Percentiles rank a stretch among this genome's conserved stretches.
Conservation (phyloP, 2,113 vertebrate genomes). For the Petrocephalus microphthalmus region DNA sequence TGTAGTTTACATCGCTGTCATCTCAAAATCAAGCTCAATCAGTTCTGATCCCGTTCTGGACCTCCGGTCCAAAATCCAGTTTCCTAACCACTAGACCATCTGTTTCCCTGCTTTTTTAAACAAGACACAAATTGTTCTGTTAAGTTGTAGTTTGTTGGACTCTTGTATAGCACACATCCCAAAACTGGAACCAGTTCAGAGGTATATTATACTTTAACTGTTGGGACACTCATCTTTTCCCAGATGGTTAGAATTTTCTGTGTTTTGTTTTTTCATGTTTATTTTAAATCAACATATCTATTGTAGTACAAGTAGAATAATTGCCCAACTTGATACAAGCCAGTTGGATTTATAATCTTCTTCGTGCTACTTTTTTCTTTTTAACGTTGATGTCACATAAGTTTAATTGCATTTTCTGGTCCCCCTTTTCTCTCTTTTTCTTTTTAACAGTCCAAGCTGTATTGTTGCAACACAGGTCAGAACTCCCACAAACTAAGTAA, state of each 20-base stretch:
- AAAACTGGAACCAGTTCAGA: neutral
- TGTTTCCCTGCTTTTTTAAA: neutral
- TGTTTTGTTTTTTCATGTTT: neutral
- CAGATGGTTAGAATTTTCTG: neutral
- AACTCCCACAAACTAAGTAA: neutral
- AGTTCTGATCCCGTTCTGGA: neutral
- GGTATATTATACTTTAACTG: neutral
- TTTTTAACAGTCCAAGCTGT: neutral
- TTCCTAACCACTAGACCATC: neutral
- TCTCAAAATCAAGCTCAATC: neutral
- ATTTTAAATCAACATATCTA: neutral
- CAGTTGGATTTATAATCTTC: neutral
- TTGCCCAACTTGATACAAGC: neutral
- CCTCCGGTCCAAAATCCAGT: neutral
- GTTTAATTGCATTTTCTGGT: neutral
- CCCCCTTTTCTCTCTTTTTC: neutral
- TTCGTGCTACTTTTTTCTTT: neutral
- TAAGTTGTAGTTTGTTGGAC: neutral
- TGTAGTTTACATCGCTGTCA: neutral
- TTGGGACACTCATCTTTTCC: neutral
- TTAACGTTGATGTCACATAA: neutral
- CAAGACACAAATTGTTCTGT: neutral
- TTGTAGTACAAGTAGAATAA: neutral
- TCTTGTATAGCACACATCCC: neutral
- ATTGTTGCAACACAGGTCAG: neutral